Percentiles rank a stretch among this genome's conserved stretches.
These are phyloP conservation scores for Etia nguti DNA, from an alignment of 2,113 vertebrate genomes.

Conservation along the genomic window DNA sequence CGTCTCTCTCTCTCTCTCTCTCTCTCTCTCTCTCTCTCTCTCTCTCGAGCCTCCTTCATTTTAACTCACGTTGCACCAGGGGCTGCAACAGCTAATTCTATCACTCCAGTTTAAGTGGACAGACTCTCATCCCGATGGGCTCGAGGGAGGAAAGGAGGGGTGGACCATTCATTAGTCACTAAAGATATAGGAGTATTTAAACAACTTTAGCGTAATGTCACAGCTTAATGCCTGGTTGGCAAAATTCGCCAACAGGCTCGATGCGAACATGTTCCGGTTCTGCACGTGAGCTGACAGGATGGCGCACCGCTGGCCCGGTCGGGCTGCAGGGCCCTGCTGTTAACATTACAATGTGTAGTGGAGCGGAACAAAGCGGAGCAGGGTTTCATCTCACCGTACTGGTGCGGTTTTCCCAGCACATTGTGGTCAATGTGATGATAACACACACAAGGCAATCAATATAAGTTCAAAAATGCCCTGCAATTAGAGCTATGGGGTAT, in stretches of 20 bases:
- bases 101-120: conserved; percentile 41
- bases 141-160: neutral
- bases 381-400: conserved; percentile 50
- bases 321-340: conserved; percentile 65
- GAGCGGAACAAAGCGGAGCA: conserved; percentile 54
- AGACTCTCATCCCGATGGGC: conserved; percentile 37
- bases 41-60: conserved; percentile 1
- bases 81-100: conserved; percentile 28
- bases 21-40: neutral
- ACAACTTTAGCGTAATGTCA: conserved; percentile 66
- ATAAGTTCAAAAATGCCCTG: conserved; percentile 52
- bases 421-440: conserved; percentile 52
- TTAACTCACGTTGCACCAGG: neutral
- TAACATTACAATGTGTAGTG: conserved; percentile 64
- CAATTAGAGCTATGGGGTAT: conserved; percentile 68
- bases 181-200: conserved; percentile 66
- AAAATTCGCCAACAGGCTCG: conserved; percentile 67
- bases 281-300: conserved; percentile 67
- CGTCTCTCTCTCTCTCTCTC: neutral
- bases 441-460: conserved; percentile 48
- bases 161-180: conserved; percentile 56
- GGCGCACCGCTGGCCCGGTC: conserved; percentile 65
- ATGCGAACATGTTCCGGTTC: conserved; percentile 70
- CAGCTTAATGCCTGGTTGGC: conserved; percentile 58
- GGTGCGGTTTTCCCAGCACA: conserved; percentile 15